Evolutionary conservation across 1,140 invertebrate genomes (phyloP).

Genomic region (Adoxophyes honmai): DNA sequence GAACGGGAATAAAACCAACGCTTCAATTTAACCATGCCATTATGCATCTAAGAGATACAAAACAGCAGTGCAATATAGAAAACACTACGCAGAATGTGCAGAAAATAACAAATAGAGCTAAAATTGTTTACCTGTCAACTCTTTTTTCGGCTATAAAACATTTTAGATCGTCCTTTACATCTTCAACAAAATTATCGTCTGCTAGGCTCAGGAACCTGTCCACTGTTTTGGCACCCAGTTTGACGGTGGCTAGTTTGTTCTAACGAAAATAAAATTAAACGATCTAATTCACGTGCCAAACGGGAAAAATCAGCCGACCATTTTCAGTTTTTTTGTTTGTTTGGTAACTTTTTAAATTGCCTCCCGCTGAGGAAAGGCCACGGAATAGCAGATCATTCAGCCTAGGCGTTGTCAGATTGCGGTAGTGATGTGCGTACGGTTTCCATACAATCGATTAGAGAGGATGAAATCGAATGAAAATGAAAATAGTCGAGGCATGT

Average conservation of each 20-base stretch:
- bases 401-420: background rate
- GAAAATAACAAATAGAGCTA: slow-evolving; percentile 33
- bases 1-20: slow-evolving; percentile 11
- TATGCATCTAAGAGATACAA: too few relatives aligned
- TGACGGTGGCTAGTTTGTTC: slow-evolving; percentile 50
- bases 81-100: background rate
- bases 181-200: slow-evolving; percentile 69
- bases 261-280: slow-evolving; percentile 48
- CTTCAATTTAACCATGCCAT: background rate
- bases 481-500: too few relatives aligned
- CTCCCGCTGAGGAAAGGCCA: background rate
- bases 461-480: too few relatives aligned
- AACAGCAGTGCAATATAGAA: background rate
- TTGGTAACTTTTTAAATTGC: slow-evolving; percentile 1
- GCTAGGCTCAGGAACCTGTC: slow-evolving; percentile 68
- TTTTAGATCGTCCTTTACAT: slow-evolving; percentile 74
- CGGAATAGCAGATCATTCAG: background rate
- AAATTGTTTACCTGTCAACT: slow-evolving; percentile 73
- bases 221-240: slow-evolving; percentile 75
- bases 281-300: slow-evolving; percentile 53
- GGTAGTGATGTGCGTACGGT: background rate
- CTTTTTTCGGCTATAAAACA: slow-evolving; percentile 67
- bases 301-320: slow-evolving; percentile 57
- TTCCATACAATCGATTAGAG: background rate
- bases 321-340: slow-evolving; percentile 55